These are phyloP conservation scores for Drosophila siamana DNA, from an alignment of 2,888 invertebrate genomes.

Conservation along the genomic window DNA sequence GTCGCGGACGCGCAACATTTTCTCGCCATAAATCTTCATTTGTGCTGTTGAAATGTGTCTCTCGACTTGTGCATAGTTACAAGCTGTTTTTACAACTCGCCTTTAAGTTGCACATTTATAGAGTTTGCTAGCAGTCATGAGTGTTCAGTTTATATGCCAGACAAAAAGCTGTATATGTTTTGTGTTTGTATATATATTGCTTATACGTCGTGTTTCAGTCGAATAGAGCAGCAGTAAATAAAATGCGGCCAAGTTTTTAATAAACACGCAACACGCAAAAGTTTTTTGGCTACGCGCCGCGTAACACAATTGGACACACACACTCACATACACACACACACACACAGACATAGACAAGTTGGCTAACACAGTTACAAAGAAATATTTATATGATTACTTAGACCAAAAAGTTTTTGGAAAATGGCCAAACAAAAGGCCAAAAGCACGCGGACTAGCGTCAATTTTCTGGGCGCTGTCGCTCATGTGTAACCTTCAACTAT, in stretches of 20 bases:
- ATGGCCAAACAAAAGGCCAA: slow-evolving; percentile 46
- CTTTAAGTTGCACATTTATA: slow-evolving; percentile 14
- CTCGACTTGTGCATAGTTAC: background rate
- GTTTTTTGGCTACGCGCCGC: slow-evolving; percentile 36
- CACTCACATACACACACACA: slow-evolving; percentile 26
- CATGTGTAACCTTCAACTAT: slow-evolving; percentile 24
- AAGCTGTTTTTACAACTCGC: background rate
- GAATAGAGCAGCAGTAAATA: slow-evolving; percentile 20
- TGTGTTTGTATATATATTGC: slow-evolving; percentile 30
- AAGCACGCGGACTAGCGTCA: slow-evolving; percentile 20
- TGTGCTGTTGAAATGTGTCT: background rate
- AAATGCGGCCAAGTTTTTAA: slow-evolving; percentile 69
- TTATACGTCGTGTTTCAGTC: slow-evolving; percentile 25
- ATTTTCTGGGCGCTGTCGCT: slow-evolving; percentile 39
- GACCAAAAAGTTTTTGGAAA: slow-evolving; percentile 52
- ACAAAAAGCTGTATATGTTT: slow-evolving; percentile 39
- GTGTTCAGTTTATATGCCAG: slow-evolving; percentile 42
- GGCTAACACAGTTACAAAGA: slow-evolving; percentile 53
- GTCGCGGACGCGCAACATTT: background rate
- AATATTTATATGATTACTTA: slow-evolving; percentile 77
- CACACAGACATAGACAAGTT: slow-evolving; percentile 26
- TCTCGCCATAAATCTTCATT: background rate
- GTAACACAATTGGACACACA: slow-evolving; percentile 5
- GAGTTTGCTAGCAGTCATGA: slow-evolving; percentile 27
- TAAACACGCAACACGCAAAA: slow-evolving; percentile 68